Base-by-base conservation (phyloP, 2,797 vertebrate species). In the Chromobotia macracanthus region DNA sequence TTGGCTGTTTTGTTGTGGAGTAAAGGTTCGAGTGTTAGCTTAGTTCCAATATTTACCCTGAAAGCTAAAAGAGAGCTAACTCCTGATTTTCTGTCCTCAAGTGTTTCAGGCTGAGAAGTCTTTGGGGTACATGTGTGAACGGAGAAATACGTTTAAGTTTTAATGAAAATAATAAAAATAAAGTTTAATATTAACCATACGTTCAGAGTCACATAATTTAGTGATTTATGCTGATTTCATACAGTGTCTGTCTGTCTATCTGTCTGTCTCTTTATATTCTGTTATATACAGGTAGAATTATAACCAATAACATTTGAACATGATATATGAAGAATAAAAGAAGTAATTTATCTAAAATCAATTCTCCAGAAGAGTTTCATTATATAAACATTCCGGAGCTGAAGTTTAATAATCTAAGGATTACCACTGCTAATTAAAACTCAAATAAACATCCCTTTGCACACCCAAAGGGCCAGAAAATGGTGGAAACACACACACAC, bases 391-490 rank as follows among this genome's bases (percentile, higher is more conserved):
- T 88, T 85, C 91, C 90, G 73, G 82, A 83, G 86, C 79, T 88
- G 74, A 75, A 88, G 86, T 87, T 89, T 93, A 93, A 94, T 95
- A 95, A 95, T 96, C 95, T 91, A 91, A 91, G 94, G 92, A 95
- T 94, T 94, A 95, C 93, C 92, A 93, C 91, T 91, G 88, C 94
- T 96, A 96, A 96, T 97, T 97, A 97, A 97, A 97, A 95, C 95
- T 93, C 94, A 91, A 91, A 92, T 95, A 96, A 95, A 95, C 95
- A 95, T 94, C 94, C 85, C 93, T 92, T 93, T 89, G 91, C 74
- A 89, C 89, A 87, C 88, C 89, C 90, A 91, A 78, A 56, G 75
- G 82, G 88, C 89, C 84, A 87, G 51, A 58, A 89, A 87, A 86
- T 87, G 84, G 71, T 67, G 87, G 87, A 89, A 82, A 89, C 51